Percentiles rank a stretch among this genome's conserved stretches.
phyloP scores from a whole-genome alignment of 2,797 vertebrate genomes.

The Fistularia tabacaria region DNA sequence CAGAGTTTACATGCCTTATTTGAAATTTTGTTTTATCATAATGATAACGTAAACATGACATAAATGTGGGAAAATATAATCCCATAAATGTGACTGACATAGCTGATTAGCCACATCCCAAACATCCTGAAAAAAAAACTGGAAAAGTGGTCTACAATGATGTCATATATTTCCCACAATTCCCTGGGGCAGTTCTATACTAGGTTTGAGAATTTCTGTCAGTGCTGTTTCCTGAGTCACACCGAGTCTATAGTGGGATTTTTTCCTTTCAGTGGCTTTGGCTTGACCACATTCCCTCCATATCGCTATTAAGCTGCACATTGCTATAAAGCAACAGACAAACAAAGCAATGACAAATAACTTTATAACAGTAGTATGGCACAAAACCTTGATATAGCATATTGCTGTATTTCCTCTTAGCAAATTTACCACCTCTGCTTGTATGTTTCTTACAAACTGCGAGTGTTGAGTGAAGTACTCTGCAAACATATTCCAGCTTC shows the following conservation, averaged over 20 bases:
- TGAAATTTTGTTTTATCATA: not conserved
- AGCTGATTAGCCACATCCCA: slow-evolving; percentile 22
- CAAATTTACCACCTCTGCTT: not conserved
- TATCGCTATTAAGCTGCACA: not conserved
- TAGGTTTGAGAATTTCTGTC: slow-evolving; percentile 33
- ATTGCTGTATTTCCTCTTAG: not conserved
- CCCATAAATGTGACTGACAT: slow-evolving; percentile 3
- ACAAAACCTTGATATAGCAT: not conserved
- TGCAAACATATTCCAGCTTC: slow-evolving; percentile 1
- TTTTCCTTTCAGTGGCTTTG: slow-evolving; percentile 12
- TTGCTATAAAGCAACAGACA: slow-evolving; percentile 5
- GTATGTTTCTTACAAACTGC: not conserved
- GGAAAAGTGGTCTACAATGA: slow-evolving; percentile 27
- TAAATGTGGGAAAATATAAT: slow-evolving; percentile 35
- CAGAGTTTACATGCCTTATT: too few species aligned
- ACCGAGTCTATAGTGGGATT: slow-evolving; percentile 8
- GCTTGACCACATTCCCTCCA: slow-evolving; percentile 1
- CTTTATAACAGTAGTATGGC: not conserved
- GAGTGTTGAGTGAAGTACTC: not conserved
- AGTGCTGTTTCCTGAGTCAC: slow-evolving; percentile 27
- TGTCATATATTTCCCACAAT: slow-evolving; percentile 46
- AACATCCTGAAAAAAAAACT: slow-evolving; percentile 13
- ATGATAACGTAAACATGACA: slow-evolving; percentile 9
- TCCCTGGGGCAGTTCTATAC: slow-evolving; percentile 37
- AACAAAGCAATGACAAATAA: not conserved